These are phyloP conservation scores for Sphecodes monilicornis DNA, from an alignment of 2,888 invertebrate genomes.

Conservation along the genomic window DNA sequence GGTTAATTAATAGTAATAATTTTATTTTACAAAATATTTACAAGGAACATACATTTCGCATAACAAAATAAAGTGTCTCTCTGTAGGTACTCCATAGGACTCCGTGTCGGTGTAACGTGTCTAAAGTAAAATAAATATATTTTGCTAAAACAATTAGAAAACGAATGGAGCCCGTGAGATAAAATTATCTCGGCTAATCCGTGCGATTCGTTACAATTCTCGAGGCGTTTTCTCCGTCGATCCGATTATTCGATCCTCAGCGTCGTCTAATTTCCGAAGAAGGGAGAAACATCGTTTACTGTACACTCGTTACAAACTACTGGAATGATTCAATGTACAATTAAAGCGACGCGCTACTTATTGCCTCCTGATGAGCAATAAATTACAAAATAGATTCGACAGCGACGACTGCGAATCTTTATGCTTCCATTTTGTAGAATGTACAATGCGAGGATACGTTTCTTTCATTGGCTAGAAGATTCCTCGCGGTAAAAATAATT, in stretches of 20 bases:
- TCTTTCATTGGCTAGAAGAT: neutral
- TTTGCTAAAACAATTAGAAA: slow-evolving; percentile 34
- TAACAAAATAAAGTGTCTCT: slow-evolving; percentile 64
- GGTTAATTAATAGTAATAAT: slow-evolving; percentile 10
- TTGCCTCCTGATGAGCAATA: slow-evolving; percentile 58
- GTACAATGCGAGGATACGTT: neutral
- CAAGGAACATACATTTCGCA: slow-evolving; percentile 56
- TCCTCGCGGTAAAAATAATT: neutral
- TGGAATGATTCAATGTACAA: slow-evolving; percentile 48
- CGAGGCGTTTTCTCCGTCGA: neutral
- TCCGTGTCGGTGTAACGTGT: slow-evolving; percentile 16
- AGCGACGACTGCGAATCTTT: slow-evolving; percentile 1
- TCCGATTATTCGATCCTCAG: neutral
- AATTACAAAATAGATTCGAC: slow-evolving; percentile 36
- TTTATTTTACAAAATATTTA: slow-evolving; percentile 74
- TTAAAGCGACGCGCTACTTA: slow-evolving; percentile 50
- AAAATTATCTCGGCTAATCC: neutral
- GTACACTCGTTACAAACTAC: slow-evolving; percentile 35
- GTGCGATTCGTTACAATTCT: slow-evolving; percentile 33
- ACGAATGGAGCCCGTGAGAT: slow-evolving; percentile 18
- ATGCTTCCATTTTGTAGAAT: neutral
- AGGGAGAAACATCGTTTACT: neutral
- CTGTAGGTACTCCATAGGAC: slow-evolving; percentile 21
- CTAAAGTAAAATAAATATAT: slow-evolving; percentile 37
- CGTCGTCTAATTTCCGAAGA: neutral